Percentiles rank a stretch among this genome's conserved stretches.
Evolutionary conservation across 2,113 vertebrate species (phyloP).

Genomic region (Nannospalax galili): DNA sequence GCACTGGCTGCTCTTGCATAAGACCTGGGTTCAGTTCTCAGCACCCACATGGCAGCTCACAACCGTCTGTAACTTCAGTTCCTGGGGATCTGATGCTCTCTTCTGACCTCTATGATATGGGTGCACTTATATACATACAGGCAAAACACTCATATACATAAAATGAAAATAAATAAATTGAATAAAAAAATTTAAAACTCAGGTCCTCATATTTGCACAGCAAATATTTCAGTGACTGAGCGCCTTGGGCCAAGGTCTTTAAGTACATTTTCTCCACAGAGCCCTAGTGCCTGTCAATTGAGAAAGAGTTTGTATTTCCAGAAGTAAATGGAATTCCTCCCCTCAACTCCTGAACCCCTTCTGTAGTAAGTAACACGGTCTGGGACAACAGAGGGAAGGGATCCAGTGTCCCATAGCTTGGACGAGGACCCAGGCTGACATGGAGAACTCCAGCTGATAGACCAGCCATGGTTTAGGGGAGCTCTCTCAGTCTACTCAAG

Average conservation of each 20-base stretch:
- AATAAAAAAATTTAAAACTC: neutral
- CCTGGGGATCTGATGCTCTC: too few species aligned
- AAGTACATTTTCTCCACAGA: neutral
- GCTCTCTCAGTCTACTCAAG: slow-evolving; percentile 55
- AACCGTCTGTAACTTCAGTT: too few species aligned
- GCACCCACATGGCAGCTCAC: too few species aligned
- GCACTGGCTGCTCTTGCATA: too few species aligned
- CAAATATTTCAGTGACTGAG: too few species aligned
- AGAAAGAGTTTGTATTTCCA: neutral
- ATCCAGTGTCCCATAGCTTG: neutral
- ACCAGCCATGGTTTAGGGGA: neutral
- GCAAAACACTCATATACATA: too few species aligned
- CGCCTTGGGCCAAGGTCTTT: neutral
- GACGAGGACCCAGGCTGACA: neutral
- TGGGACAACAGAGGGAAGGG: neutral
- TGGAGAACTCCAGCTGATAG: neutral
- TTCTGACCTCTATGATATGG: too few species aligned
- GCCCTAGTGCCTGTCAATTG: neutral
- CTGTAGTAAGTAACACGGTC: neutral
- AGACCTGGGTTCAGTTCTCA: too few species aligned
- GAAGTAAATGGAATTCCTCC: neutral
- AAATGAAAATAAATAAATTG: too few species aligned
- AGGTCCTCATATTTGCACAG: neutral
- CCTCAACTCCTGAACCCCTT: neutral
- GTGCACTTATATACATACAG: too few species aligned